Evolutionary conservation across 2,888 invertebrate genomes (phyloP), one percentile per base, ranked within the genome.

Genomic region (Drosophila meridiana): DNA sequence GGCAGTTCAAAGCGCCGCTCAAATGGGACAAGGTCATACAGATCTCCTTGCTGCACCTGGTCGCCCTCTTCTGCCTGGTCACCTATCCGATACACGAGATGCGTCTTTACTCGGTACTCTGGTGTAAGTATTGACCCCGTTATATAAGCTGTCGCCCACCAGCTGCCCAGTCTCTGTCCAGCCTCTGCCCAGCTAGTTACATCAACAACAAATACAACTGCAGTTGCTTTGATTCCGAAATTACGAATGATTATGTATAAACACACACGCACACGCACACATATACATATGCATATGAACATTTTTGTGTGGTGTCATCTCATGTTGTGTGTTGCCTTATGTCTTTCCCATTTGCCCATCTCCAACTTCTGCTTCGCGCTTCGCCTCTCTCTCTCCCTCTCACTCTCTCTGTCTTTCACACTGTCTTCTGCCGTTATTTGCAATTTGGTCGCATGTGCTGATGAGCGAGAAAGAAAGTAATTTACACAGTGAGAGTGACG

Each of bases 1-100:
- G 93, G 69, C 94, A 94, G 4, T 95, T 95, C 69, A 86, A 94
- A 48, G 95, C 95, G 3, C 95, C 95, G 0, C 93, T 96, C n/a
- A 94, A 95, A 81, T 96, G 96, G 96, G 92, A 92, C 53, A 96
- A 95, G 83, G 93, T 95, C 20, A 93, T 95, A 69, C 92, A 93
- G 34, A 95, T 96, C 50, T 90, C 92, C 2, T 9, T 94, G 11
- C 92, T 95, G 40, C 95, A 95, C 78, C 14, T 95, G 0, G 68
- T 94, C 0, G 93, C 93, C 3, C 0, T 94, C 0, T 81, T 93
- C 67, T 92, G 93, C 66, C 85, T 94, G 6, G 0, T 92, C 6
- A 85, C 90, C n/a, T 93, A 82, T 86, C 82, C 92, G 6, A 20
- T 92, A 69, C 66, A 78, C 6, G 69, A 91, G 48, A 83, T 94